Percentiles rank a stretch among this genome's conserved stretches.
Conservation (phyloP, 2,797 vertebrate species). For the Rhyacichthys aspro region DNA sequence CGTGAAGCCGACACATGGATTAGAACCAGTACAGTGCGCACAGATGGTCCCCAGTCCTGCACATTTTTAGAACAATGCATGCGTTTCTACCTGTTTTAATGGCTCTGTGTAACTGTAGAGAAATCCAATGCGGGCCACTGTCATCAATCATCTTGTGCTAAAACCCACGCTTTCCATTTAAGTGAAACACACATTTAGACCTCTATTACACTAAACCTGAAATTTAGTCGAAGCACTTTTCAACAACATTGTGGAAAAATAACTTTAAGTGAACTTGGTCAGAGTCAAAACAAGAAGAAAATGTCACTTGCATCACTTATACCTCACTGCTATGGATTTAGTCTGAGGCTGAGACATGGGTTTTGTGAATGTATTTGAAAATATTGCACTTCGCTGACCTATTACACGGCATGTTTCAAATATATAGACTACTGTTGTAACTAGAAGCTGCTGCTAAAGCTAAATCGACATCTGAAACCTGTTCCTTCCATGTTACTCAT, state of each 20-base stretch:
- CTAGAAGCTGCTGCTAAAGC: slow-evolving; percentile 1
- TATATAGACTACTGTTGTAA: neutral
- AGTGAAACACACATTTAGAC: slow-evolving; percentile 33
- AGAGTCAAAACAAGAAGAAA: slow-evolving; percentile 4
- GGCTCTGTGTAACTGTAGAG: slow-evolving; percentile 47
- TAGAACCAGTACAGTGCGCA: slow-evolving; percentile 37
- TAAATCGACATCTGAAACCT: slow-evolving; percentile 7
- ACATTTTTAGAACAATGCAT: slow-evolving; percentile 22
- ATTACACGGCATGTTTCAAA: neutral
- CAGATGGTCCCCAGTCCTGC: slow-evolving; percentile 41
- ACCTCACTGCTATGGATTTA: slow-evolving; percentile 3
- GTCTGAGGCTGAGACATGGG: neutral
- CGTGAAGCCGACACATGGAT: slow-evolving; percentile 35
- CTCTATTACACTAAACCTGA: slow-evolving; percentile 36
- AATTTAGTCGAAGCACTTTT: slow-evolving; percentile 38
- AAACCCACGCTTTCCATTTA: slow-evolving; percentile 22
- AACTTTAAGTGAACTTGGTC: slow-evolving; percentile 31
- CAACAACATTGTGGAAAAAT: slow-evolving; percentile 15
- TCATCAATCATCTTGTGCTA: slow-evolving; percentile 48
- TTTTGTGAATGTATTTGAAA: neutral
- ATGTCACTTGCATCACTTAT: neutral
- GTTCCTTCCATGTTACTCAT: neutral
- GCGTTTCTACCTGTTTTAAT: slow-evolving; percentile 53
- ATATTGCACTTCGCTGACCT: neutral
- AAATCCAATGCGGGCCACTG: slow-evolving; percentile 27